These are phyloP conservation scores for Octodon degus DNA, from an alignment of 2,113 vertebrate species.

Conservation along the genomic window DNA sequence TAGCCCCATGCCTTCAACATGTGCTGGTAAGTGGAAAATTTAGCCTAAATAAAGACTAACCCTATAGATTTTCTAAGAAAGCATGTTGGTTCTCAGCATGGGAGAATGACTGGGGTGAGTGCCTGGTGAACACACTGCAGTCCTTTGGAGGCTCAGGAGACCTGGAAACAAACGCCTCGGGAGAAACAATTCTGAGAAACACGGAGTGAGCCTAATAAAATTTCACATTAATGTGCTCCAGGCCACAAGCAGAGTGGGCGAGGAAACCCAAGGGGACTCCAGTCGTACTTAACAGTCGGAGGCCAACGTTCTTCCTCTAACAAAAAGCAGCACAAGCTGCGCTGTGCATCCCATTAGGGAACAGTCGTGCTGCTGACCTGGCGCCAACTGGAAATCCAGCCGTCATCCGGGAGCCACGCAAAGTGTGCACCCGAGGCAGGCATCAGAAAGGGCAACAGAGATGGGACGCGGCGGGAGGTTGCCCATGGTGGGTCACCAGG, in stretches of 20 bases:
- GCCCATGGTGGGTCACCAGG: background rate
- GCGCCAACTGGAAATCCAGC: background rate
- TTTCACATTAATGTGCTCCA: background rate
- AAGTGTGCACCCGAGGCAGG: background rate
- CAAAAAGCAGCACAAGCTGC: background rate
- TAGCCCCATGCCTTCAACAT: background rate
- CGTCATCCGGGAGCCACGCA: background rate
- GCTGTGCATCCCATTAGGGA: background rate
- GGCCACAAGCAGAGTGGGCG: background rate
- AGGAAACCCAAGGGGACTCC: background rate
- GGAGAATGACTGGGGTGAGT: background rate
- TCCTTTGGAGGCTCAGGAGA: slow-evolving; percentile 8
- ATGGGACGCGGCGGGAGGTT: background rate
- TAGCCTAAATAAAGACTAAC: background rate
- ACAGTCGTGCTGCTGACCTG: background rate
- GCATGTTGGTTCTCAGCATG: slow-evolving; percentile 24
- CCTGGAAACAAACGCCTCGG: slow-evolving; percentile 22
- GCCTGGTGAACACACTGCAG: slow-evolving; percentile 14
- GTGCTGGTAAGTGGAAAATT: background rate
- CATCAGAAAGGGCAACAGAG: background rate
- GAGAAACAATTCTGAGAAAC: background rate
- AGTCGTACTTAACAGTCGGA: background rate
- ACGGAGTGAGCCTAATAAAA: background rate
- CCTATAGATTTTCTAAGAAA: background rate
- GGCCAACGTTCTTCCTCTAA: background rate